Evolutionary conservation across 2,888 invertebrate genomes (phyloP), one percentile per base, ranked within the genome.

Genomic region (Stenodera caucasica): DNA sequence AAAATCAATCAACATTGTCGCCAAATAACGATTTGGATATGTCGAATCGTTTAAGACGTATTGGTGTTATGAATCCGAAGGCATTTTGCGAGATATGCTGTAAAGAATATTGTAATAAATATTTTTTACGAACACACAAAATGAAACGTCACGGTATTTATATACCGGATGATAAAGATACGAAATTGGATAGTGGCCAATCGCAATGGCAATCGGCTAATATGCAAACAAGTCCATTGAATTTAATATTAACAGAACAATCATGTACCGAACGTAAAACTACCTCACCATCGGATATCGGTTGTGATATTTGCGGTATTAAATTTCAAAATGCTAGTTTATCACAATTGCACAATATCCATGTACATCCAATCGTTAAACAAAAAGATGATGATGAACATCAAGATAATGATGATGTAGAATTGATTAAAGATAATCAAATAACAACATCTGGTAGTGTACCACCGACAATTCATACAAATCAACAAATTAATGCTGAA

Each of bases 71-170:
- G 72, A 91, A 91, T 79, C 90, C 91, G 1, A 94, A 95, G 75
- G 93, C 94, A n/a, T 95, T 93, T 79, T 96, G 96, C 80, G 94
- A 95, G 79, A 87, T 95, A 61, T 96, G 96, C 79, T 91, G 92
- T 80, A 94, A 94, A 77, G 94, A 95, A 78, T 95, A 95, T 77
- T 94, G 92, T 78, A 96, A 94, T 78, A 94, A 94, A 79, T 95
- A 95, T 77, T 96, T 96, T 76, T 83, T 98, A 49, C 85, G 93
- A 56, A 93, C 94, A 52, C 98, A 98, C 81, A 94, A 96, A 75
- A 89, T 92, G 82, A 92, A 95, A 78, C 87, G 92, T n/a, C 97
- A 98, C 79, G 96, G 96, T 0, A 89, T 96, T 33, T 85, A 84
- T 65, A 81, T 87, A 57, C 85, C 85, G 1, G 84, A 87, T 77